Base-by-base conservation (phyloP, 2,113 vertebrate genomes). In the Bos indicus region DNA sequence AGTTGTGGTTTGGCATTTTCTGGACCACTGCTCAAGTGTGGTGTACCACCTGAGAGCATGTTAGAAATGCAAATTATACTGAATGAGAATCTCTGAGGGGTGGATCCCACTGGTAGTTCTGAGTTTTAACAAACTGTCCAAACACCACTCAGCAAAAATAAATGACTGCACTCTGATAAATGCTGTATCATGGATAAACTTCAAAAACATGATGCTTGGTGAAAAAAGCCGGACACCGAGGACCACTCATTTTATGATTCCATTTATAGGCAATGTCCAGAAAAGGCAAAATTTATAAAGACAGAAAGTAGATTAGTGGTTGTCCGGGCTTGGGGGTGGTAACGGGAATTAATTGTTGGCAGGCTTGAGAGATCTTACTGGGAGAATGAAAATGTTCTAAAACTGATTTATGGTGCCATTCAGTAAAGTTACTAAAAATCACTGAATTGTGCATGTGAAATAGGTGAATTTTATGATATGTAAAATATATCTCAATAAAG, bases 391-490 rank as follows among this genome's bases (percentile, higher is more conserved):
- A 28, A 67, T 10, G 57, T 64, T 80, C 26, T 62, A 67, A 80
- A 78, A 64, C 46, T 82, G 84, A 40, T 56, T 95, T 52, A 84
- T 23, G 74, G n/a, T 87, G 71, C 81, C 56, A 81, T 62, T 88
- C 28, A 25, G 12, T 46, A 11, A 91, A 82, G 54, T 89, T 77
- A 67, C 48, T 91, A 82, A 96, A 88, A 78, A 52, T 36, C 48
- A 89, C 26, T 89, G 94, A 93, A 60, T 86, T 43, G 17, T 74
- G 43, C 25, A 36, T 54, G 91, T 43, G 28, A 92, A 94, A 60
- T n/a, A 80, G 80, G 88, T 57, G 46, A 56, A 89, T 87, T 96
- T 96, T 81, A 64, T 97, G 85, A 36, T 71, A 91, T 81, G 17
- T 84, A 74, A 96, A 94, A 60, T 83, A 40, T 80, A 74, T 21